Conservation (phyloP, 2,113 vertebrate species). For the Leptocoma aspasia region DNA sequence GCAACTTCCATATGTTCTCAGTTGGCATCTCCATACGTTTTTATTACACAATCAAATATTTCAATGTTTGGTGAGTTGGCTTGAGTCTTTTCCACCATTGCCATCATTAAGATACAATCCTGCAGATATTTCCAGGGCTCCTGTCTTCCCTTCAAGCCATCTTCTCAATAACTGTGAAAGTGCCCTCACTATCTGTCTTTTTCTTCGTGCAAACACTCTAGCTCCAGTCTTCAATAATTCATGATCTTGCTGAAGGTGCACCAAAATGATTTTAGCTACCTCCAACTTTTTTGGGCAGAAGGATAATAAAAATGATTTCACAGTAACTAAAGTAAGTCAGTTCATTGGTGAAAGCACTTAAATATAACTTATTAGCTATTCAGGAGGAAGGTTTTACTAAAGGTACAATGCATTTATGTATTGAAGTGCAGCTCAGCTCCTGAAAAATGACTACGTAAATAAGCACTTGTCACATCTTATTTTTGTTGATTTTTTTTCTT, state of each 20-base stretch:
- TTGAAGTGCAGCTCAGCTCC: constrained; percentile 22
- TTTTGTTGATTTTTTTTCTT: constrained; percentile 10
- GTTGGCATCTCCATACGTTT: neutral
- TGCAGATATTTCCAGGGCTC: neutral
- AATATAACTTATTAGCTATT: constrained; percentile 53
- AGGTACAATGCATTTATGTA: constrained; percentile 43
- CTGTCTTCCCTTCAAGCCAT: neutral
- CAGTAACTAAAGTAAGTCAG: constrained; percentile 11
- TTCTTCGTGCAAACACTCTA: neutral
- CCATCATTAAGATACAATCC: neutral
- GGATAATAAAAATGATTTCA: constrained; percentile 50
- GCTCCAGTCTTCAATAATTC: constrained; percentile 21
- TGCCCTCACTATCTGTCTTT: neutral
- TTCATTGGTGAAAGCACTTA: constrained; percentile 55
- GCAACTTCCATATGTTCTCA: neutral
- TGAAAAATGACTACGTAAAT: constrained; percentile 44
- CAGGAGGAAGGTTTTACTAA: constrained; percentile 47
- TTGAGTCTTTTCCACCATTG: neutral
- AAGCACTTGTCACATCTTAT: constrained; percentile 52
- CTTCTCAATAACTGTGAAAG: neutral
- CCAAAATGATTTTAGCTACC: constrained; percentile 18
- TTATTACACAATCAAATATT: constrained; percentile 9
- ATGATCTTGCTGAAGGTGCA: constrained; percentile 2
- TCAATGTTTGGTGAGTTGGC: neutral
- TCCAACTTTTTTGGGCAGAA: constrained; percentile 21